phyloP scores from a whole-genome alignment of 2,888 invertebrate species.

The Sinopyrophorus schimmeli region DNA sequence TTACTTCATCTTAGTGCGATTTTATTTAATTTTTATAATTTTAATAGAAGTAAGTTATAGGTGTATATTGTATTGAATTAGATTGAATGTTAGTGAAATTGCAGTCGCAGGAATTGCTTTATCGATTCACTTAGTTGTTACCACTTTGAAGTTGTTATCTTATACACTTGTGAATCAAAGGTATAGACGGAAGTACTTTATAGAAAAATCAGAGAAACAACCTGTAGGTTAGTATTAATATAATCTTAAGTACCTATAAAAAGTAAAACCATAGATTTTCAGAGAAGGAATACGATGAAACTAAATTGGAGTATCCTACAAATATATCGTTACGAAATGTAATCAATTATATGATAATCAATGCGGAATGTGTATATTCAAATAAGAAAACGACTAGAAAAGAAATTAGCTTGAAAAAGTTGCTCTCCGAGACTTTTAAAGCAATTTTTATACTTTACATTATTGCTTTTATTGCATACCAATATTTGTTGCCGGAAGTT shows the following conservation, averaged over 20 bases:
- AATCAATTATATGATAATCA: background rate
- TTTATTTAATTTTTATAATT: background rate
- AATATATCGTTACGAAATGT: constrained; percentile 1
- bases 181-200: background rate
- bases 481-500: constrained; percentile 9
- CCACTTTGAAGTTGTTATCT: background rate
- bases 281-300: too few species aligned
- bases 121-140: too few species aligned
- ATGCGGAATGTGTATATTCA: background rate
- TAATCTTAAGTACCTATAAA: too few species aligned
- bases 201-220: background rate
- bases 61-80: background rate
- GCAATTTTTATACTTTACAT: background rate
- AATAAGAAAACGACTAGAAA: background rate
- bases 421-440: background rate
- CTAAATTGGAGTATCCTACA: constrained; percentile 5
- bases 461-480: constrained; percentile 7
- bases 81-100: constrained; percentile 2
- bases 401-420: background rate
- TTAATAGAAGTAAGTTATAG: constrained; percentile 2
- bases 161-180: background rate
- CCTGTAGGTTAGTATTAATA: background rate
- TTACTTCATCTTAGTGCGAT: background rate
- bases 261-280: too few species aligned
- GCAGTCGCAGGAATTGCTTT: too few species aligned